Percentiles rank a stretch among this genome's conserved stretches.
Conservation (phyloP, 2,888 invertebrate species). For the Brachynemurus nebulosus region DNA sequence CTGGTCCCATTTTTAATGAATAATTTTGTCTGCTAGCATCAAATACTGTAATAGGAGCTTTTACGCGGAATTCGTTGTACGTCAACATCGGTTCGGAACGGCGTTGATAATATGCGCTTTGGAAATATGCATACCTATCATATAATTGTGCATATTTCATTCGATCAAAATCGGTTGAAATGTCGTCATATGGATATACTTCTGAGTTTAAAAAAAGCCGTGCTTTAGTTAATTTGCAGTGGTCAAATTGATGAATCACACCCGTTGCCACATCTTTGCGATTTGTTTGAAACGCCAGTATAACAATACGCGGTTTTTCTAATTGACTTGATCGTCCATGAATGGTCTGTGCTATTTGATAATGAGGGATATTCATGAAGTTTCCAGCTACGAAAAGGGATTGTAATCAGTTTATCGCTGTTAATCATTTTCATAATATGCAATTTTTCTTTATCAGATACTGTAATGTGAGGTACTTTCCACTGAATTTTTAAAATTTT, state of each 20-base stretch:
- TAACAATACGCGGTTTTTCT: neutral
- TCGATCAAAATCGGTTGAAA: neutral
- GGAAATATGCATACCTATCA: neutral
- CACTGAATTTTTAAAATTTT: neutral
- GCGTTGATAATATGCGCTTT: constrained; percentile 1
- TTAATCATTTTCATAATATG: neutral
- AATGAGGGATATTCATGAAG: neutral
- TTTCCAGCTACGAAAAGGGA: neutral
- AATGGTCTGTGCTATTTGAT: neutral
- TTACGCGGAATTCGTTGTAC: too few relatives aligned
- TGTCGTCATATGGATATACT: neutral
- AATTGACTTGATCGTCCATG: neutral
- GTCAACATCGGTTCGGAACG: too few relatives aligned
- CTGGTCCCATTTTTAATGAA: too few relatives aligned
- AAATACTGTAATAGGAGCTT: too few relatives aligned
- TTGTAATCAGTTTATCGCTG: neutral
- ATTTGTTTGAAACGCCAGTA: neutral
- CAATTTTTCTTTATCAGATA: neutral
- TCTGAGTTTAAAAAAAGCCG: neutral
- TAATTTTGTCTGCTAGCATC: too few relatives aligned
- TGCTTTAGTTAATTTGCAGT: neutral
- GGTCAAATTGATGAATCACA: constrained; percentile 1
- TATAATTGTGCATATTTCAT: neutral
- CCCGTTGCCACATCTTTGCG: neutral
- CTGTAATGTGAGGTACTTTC: neutral